Evolutionary conservation across 2,113 vertebrate genomes (phyloP), one percentile per base, ranked within the genome.

Genomic region (Synodontis membranacea): DNA sequence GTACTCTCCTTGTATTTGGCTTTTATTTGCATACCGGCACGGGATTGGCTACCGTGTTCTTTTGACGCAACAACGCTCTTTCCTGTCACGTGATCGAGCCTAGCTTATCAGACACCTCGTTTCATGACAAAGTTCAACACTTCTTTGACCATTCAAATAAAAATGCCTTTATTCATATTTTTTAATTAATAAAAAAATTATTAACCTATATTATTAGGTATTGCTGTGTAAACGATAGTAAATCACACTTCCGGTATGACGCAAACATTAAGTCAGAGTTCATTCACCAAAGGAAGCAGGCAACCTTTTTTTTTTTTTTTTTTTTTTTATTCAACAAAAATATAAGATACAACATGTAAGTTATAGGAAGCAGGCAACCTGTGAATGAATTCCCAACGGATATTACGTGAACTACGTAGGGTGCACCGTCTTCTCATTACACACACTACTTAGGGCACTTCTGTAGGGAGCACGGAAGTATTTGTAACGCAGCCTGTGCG

Each of bases 1-100:
- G n/a, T 15, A 42, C 17, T 7, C 52, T 54, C 34, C 37, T 39
- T 39, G 23, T 56, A 39, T 58, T 58, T 56, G 52, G 34, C 23
- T 14, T 42, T 9, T 6, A 84, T 72, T 78, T 89, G 85, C 70
- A 50, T 76, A 86, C 83, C 84, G 37, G 46, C 82, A n/a, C 31
- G 9, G 56, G 52, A 80, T 80, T 80, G 78, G 78, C 52, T 80
- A 4, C 58, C 58, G 25, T 80, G 78, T 42, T 80, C 52, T 80
- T 80, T 80, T 80, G 78, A 80, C 78, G 78, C 52, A 80, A 80
- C 58, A 80, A 80, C 52, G 52, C 78, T 80, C 78, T 80, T 80
- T 58, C 78, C 52, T 56, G 78, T 80, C 78, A 80, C 50, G 50
- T 80, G 78, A 0, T 56, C 21, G 3, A 11, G 21, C 2, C 19